Base-by-base conservation (phyloP, 2,888 invertebrate genomes). In the Cecidostiba fungosa region DNA sequence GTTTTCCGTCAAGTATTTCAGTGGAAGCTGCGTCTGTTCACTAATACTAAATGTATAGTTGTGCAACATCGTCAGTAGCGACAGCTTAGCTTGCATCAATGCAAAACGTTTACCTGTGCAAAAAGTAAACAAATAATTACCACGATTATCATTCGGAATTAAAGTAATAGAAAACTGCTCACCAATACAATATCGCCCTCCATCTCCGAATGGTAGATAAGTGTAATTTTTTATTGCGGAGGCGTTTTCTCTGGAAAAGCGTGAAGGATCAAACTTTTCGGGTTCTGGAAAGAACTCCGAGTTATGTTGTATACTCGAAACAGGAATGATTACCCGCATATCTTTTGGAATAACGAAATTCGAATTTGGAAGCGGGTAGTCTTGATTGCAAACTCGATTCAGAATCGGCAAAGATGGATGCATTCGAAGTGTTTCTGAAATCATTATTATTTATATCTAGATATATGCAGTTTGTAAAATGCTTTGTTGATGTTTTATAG, bases 181-280 rank as follows among this genome's bases (percentile, higher is more conserved):
- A 88, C 88, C 89, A 26, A 89, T 90, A 70, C 89, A 89, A 23
- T 86, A 78, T 77, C 89, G 86, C 1, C 89, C 88, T 6, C 89
- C 89, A 69, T 87, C 88, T 0, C 89, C 89, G 16, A 89, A 89
- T 3, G 86, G 86, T 23, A 90, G 79, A 85, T 87, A 88, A 1
- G 86, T 23, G 66, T 86, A 88, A 39, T 85, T 85, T 74, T 87
- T 85, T 59, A 88, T 86, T 6, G 62, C 43, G 4, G 88, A 84
- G 5, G 87, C 76, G 36, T 89, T 89, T 77, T 94, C 93, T 1
- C 91, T 90, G 36, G 88, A 89, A 88, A 94, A 94, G 36, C 94
- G 90, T 73, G 94, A 94, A 0, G 94, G 94, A 87, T 94, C 93
- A 87, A 94, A 95, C 87, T 90, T 91, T 3, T 92, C 90, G 0